phyloP scores from a whole-genome alignment of 2,797 vertebrate species.

The Coranthus polyacanthus region DNA sequence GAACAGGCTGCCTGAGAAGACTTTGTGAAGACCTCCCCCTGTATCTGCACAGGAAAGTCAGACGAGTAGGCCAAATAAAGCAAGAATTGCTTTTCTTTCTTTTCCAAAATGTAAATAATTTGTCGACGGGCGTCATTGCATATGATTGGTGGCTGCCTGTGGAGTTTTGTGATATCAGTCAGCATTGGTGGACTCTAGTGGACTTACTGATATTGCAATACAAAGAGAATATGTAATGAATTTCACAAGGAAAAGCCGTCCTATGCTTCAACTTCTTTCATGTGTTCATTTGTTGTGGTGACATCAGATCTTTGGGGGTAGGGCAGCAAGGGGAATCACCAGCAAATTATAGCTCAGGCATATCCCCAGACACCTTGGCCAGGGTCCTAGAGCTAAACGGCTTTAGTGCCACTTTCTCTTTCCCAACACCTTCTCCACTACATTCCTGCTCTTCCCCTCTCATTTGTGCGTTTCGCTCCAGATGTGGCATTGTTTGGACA shows the following conservation, averaged over 20 bases:
- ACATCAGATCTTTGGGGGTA: constrained; percentile 52
- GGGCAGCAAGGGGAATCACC: constrained; percentile 71
- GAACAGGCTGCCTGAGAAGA: constrained; percentile 69
- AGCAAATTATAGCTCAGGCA: constrained; percentile 80
- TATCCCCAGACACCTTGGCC: constrained; percentile 78
- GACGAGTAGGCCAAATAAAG: constrained; percentile 54
- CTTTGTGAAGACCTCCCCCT: constrained; percentile 52
- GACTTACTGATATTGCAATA: constrained; percentile 2
- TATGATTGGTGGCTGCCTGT: constrained; percentile 1
- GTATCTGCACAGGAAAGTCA: constrained; percentile 40
- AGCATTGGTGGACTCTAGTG: neutral
- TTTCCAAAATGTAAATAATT: neutral
- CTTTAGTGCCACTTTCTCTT: constrained; percentile 75
- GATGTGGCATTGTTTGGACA: constrained; percentile 86
- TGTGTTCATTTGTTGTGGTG: constrained; percentile 35
- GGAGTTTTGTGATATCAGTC: neutral
- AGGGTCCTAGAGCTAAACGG: constrained; percentile 75
- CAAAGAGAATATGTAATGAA: constrained; percentile 5
- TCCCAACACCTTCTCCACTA: constrained; percentile 73
- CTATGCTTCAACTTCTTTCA: constrained; percentile 1
- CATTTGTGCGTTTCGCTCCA: constrained; percentile 70
- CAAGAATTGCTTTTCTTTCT: constrained; percentile 27
- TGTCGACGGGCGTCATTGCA: neutral
- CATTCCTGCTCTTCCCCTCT: constrained; percentile 76
- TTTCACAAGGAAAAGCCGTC: neutral